Conservation (phyloP, 2,113 vertebrate species). For the Bagarius yarrelli region DNA sequence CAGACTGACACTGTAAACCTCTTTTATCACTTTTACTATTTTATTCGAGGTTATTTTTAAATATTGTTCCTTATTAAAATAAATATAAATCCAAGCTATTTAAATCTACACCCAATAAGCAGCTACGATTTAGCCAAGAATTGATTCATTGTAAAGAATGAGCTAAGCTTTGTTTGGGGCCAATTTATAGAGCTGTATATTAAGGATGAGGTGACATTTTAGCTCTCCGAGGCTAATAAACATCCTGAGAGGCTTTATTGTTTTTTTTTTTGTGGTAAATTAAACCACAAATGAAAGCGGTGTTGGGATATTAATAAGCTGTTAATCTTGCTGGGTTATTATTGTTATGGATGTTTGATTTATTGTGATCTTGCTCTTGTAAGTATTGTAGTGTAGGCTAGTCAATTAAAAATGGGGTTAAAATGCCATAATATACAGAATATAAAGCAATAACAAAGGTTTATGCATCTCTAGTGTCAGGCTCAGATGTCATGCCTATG, state of each 20-base stretch:
- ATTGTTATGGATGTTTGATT: neutral
- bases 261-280: conserved; percentile 23
- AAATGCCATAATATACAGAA: neutral
- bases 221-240: neutral
- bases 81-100: neutral
- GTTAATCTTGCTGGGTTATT: conserved; percentile 13
- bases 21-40: neutral
- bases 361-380: neutral
- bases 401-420: neutral
- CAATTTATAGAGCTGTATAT: conserved; percentile 15
- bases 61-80: neutral
- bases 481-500: neutral
- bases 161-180: neutral
- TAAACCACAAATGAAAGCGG: conserved; percentile 19
- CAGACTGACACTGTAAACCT: neutral
- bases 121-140: neutral
- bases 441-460: neutral
- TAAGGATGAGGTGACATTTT: conserved; percentile 9
- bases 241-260: conserved; percentile 13
- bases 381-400: neutral
- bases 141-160: neutral
- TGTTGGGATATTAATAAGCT: neutral
- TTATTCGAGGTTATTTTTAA: neutral
- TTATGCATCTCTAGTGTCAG: conserved; percentile 1
- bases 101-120: neutral